Conservation (phyloP, 2,888 invertebrate genomes). For the Drosophila mettleri region DNA sequence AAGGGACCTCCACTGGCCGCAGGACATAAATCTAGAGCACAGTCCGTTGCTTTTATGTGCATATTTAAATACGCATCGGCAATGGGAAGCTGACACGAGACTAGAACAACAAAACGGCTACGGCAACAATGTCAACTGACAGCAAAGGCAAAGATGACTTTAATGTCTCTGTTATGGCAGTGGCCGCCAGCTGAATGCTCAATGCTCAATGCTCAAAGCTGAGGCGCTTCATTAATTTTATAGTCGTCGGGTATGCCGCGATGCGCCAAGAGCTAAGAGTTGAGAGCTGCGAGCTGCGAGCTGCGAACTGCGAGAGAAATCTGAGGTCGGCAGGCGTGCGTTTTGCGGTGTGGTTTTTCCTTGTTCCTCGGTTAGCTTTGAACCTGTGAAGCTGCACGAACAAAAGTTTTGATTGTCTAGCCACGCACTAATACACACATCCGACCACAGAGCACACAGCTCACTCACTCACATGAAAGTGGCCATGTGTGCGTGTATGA, state of each 20-base stretch:
- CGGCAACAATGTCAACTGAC: constrained; percentile 39
- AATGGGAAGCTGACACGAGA: constrained; percentile 36
- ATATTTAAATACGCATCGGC: constrained; percentile 75
- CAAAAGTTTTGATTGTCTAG: constrained; percentile 77
- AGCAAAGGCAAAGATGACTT: constrained; percentile 52
- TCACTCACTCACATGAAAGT: constrained; percentile 15
- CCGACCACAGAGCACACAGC: constrained; percentile 35
- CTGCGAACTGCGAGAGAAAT: constrained; percentile 10
- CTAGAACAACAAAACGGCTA: constrained; percentile 5
- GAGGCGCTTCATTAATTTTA: constrained; percentile 80
- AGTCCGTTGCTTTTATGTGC: constrained; percentile 60
- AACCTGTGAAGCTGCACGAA: constrained; percentile 47
- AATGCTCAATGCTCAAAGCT: constrained; percentile 47
- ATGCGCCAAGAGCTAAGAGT: constrained; percentile 4
- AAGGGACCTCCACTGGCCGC: constrained; percentile 28
- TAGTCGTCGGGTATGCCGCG: constrained; percentile 41
- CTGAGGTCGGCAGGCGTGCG: constrained; percentile 41
- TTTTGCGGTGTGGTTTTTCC: constrained; percentile 35
- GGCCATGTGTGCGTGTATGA: constrained; percentile 18
- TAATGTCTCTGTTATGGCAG: constrained; percentile 68
- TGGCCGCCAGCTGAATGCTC: constrained; percentile 59
- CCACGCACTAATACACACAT: constrained; percentile 57
- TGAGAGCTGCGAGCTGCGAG: constrained; percentile 6
- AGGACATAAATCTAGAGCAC: constrained; percentile 47
- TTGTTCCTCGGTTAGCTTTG: constrained; percentile 59